A percentile compares a stretch with the other conserved stretches of the same genome.
These are phyloP conservation scores for Anastatus disparis DNA, from an alignment of 1,140 invertebrate species.

Conservation along the genomic window DNA sequence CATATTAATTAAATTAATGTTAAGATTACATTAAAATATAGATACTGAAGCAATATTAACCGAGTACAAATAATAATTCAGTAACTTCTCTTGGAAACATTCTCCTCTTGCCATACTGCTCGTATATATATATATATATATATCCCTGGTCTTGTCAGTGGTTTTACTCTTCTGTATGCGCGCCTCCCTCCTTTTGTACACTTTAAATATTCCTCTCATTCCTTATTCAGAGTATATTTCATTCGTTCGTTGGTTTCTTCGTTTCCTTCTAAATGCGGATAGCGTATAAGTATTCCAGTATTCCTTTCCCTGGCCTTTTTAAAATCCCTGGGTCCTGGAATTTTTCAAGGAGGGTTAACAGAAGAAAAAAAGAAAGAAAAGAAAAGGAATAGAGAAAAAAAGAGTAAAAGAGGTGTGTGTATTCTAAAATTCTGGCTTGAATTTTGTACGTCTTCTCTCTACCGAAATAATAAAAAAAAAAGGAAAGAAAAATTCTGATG, in stretches of 20 bases:
- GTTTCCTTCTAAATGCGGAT: constrained; percentile 42
- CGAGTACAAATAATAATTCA: no score
- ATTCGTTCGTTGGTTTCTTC: constrained; percentile 54
- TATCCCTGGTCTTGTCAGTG: constrained; percentile 9
- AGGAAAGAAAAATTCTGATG: constrained; percentile 55
- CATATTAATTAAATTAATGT: no score
- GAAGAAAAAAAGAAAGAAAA: constrained; percentile 7
- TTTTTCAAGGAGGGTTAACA: constrained; percentile 47
- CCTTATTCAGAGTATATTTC: constrained; percentile 60
- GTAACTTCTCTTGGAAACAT: no score
- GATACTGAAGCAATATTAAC: no score
- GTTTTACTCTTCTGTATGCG: neutral
- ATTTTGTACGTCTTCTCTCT: no score
- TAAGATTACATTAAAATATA: no score
- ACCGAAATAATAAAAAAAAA: no score
- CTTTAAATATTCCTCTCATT: constrained; percentile 60
- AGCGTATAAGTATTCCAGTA: constrained; percentile 49
- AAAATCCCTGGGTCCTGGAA: constrained; percentile 43
- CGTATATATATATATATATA: no score
- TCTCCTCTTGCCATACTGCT: no score
- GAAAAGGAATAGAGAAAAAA: neutral
- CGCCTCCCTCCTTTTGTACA: neutral
- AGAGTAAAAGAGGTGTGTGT: constrained; percentile 1
- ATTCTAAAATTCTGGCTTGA: no score
- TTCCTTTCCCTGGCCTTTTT: constrained; percentile 41